These are phyloP conservation scores for Podarcis siculus DNA, from an alignment of 2,797 vertebrate genomes.

Conservation along the genomic window DNA sequence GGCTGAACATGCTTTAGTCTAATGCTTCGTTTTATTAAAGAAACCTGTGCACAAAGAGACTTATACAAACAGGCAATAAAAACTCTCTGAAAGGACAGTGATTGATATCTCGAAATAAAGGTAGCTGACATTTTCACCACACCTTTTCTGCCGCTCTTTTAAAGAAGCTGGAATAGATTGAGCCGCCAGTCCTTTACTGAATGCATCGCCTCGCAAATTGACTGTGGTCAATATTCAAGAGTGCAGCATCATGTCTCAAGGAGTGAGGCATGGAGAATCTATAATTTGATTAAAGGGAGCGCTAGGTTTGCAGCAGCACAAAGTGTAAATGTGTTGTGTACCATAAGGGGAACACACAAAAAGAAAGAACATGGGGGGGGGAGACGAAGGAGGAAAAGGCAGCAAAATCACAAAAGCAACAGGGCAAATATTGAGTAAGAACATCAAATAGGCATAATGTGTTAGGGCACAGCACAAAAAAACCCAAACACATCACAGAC, in stretches of 20 bases:
- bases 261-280: constrained; percentile 36
- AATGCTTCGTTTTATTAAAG: constrained; percentile 9
- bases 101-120: constrained; percentile 54
- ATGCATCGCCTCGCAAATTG: constrained; percentile 48
- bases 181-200: constrained; percentile 56
- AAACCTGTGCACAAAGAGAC: constrained; percentile 19
- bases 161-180: constrained; percentile 28
- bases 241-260: constrained; percentile 34
- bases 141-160: constrained; percentile 56
- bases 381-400: not conserved
- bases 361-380: constrained; percentile 15
- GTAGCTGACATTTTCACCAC: constrained; percentile 64
- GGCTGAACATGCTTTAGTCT: not conserved
- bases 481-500: not conserved
- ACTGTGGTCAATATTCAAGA: constrained; percentile 49
- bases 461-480: not conserved
- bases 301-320: not conserved
- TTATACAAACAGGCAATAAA: constrained; percentile 23
- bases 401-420: not conserved
- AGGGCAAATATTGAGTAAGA: not conserved
- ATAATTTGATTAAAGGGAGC: constrained; percentile 49
- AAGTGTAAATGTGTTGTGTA: constrained; percentile 1
- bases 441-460: not conserved
- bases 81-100: constrained; percentile 49
- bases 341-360: not conserved